A percentile compares a stretch with the other conserved stretches of the same genome.
phyloP scores from a whole-genome alignment of 2,888 invertebrate species.

The Yponomeuta evonymella region DNA sequence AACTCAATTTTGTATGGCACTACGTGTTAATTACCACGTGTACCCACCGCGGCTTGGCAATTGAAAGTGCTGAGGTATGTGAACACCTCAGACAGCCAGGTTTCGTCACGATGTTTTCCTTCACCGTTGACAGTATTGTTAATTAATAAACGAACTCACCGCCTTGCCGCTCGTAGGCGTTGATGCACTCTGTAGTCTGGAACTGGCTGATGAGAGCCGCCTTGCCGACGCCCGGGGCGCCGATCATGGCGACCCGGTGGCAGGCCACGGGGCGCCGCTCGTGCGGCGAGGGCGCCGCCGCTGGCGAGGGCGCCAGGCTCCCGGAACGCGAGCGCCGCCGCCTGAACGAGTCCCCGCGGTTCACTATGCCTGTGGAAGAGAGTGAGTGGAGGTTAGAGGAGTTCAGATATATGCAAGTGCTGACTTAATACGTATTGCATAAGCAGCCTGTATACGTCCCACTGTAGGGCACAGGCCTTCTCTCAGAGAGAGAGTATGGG shows the following conservation, averaged over 20 bases:
- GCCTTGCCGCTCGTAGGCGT: conserved; percentile 92
- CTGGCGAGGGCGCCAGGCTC: conserved; percentile 81
- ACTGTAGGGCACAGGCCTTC: no score
- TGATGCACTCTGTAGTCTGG: conserved; percentile 95
- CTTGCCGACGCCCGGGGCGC: conserved; percentile 89
- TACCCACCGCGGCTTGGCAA: no score
- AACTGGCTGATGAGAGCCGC: conserved; percentile 91
- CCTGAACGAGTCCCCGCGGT: conserved; percentile 95
- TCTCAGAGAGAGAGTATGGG: no score
- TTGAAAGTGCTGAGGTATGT: no score
- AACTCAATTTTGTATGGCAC: no score
- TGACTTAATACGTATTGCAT: no score
- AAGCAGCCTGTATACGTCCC: no score
- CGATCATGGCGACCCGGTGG: conserved; percentile 84
- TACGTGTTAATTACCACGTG: no score
- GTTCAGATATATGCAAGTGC: no score
- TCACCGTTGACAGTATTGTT: no score
- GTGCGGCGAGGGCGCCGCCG: conserved; percentile 73
- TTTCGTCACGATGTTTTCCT: no score
- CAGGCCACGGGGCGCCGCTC: conserved; percentile 73
- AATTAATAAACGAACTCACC: conserved; percentile 55
- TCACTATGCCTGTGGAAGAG: conserved; percentile 85
- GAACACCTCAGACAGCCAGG: no score
- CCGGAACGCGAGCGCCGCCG: conserved; percentile 89
- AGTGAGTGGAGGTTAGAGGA: not conserved